phyloP scores from a whole-genome alignment of 2,888 invertebrate genomes.

The Luffia ferchaultella region DNA sequence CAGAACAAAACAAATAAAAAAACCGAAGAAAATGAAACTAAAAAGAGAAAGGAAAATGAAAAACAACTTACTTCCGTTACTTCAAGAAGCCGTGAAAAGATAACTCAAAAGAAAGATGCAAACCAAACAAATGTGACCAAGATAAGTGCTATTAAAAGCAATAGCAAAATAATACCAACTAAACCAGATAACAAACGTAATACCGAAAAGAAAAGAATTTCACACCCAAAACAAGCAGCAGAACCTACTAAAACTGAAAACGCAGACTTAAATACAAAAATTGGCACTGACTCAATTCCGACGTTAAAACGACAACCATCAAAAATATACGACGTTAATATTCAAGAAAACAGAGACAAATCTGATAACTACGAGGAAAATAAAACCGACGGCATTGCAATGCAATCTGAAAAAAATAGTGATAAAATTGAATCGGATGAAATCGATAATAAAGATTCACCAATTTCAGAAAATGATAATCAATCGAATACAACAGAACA shows the following conservation, averaged over 20 bases:
- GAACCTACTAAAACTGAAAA: constrained; percentile 28
- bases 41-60: constrained; percentile 14
- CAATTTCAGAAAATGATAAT: constrained; percentile 11
- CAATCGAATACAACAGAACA: constrained; percentile 18
- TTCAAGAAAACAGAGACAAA: not conserved
- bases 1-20: constrained; percentile 20
- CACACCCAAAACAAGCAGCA: constrained; percentile 20
- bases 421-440: not conserved
- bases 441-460: constrained; percentile 5
- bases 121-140: constrained; percentile 16
- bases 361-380: constrained; percentile 4
- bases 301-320: not conserved
- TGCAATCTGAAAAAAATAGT: not conserved
- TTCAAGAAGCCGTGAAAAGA: constrained; percentile 36
- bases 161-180: constrained; percentile 11
- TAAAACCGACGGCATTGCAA: constrained; percentile 16
- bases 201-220: constrained; percentile 27
- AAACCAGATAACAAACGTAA: constrained; percentile 19
- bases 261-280: constrained; percentile 20
- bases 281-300: not conserved
- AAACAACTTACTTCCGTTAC: constrained; percentile 34
- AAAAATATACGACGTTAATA: not conserved
- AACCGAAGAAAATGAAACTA: constrained; percentile 12
- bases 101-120: constrained; percentile 15
- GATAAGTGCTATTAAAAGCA: too few species aligned